These are phyloP conservation scores for Conus betulinus DNA, from an alignment of 1,140 invertebrate genomes.

Conservation along the genomic window DNA sequence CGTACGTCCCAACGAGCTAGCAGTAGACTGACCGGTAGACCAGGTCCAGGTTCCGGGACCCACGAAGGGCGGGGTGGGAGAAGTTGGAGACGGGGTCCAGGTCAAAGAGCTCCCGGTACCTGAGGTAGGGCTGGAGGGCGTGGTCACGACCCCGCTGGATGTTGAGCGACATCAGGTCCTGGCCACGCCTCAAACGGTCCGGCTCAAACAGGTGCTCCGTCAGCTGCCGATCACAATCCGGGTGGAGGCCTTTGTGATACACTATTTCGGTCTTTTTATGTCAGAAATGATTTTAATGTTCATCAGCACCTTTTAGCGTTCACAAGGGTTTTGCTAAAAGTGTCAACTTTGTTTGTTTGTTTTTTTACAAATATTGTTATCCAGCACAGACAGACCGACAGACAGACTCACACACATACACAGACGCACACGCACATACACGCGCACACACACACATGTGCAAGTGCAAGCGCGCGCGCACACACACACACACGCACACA, in stretches of 20 bases:
- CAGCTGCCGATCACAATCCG: not conserved
- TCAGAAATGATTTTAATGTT: too few species aligned
- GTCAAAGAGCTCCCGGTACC: conserved; percentile 37
- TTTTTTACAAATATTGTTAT: too few species aligned
- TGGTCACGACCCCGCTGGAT: conserved; percentile 88
- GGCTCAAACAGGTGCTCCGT: conserved; percentile 26
- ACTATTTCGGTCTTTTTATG: too few species aligned
- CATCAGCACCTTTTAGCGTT: too few species aligned
- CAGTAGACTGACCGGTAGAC: not conserved
- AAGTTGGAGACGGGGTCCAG: conserved; percentile 63
- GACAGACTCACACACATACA: too few species aligned
- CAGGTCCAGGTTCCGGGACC: not conserved
- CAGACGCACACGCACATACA: not conserved
- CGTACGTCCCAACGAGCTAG: not conserved
- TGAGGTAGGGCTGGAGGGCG: conserved; percentile 80
- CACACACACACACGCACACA: not conserved
- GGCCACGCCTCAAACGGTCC: not conserved
- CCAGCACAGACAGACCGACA: too few species aligned
- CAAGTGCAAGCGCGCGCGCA: too few species aligned
- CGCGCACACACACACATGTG: not conserved
- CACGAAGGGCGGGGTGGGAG: conserved; percentile 3
- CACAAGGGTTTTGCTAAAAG: too few species aligned
- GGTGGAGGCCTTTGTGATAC: too few species aligned
- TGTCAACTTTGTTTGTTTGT: too few species aligned
- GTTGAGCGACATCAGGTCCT: conserved; percentile 77